Evolutionary conservation across 1,140 invertebrate genomes (phyloP).

Genomic region (Drosophila pandora): DNA sequence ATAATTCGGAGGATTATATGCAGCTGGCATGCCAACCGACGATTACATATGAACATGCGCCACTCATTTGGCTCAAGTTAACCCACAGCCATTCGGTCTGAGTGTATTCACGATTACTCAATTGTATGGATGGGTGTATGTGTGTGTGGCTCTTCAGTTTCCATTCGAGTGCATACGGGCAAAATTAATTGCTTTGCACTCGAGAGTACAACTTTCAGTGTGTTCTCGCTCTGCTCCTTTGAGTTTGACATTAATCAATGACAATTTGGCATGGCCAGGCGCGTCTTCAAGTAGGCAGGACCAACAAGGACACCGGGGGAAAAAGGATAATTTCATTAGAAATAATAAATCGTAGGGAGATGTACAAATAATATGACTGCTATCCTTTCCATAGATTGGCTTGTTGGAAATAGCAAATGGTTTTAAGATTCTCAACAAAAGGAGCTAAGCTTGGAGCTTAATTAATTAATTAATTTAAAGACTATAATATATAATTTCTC

Average conservation of each 20-base stretch:
- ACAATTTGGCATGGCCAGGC: conserved; percentile 64
- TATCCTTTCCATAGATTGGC: no score
- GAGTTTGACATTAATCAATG: conserved; percentile 66
- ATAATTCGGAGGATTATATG: conserved; percentile 38
- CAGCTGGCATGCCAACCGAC: conserved; percentile 46
- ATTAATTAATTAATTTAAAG: background rate
- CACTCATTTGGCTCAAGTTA: conserved; percentile 8
- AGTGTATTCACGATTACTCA: conserved; percentile 21
- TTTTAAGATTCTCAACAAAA: background rate
- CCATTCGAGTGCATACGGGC: conserved; percentile 54
- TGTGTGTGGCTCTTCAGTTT: conserved; percentile 52
- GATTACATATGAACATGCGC: conserved; percentile 33
- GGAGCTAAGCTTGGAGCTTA: no score
- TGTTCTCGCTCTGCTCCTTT: conserved; percentile 8
- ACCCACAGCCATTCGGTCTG: background rate
- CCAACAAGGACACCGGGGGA: conserved; percentile 9
- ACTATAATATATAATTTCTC: background rate
- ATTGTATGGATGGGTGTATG: conserved; percentile 4
- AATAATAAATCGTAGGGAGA: no score
- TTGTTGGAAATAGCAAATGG: no score
- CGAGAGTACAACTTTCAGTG: conserved; percentile 36
- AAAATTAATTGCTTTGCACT: conserved; percentile 68
- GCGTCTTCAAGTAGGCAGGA: conserved; percentile 49
- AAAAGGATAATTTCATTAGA: background rate
- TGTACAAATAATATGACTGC: no score